Conservation (phyloP, 2,113 vertebrate species). For the Tragelaphus strepsiceros region DNA sequence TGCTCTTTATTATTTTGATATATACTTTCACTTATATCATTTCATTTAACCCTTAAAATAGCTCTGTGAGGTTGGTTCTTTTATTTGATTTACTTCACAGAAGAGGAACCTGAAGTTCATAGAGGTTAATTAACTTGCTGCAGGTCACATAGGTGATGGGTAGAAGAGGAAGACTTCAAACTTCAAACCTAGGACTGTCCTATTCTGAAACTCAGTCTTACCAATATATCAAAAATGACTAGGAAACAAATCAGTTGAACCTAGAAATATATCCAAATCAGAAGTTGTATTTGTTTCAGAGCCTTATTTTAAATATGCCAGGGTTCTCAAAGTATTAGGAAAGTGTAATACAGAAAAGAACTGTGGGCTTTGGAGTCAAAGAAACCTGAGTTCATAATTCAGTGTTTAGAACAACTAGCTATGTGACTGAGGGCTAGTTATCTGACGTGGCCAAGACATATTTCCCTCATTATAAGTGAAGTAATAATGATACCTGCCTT, state of each 20-base stretch:
- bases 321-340: not conserved
- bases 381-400: not conserved
- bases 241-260: not conserved
- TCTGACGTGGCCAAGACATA: not conserved
- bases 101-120: not conserved
- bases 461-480: not conserved
- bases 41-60: not conserved
- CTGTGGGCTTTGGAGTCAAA: not conserved
- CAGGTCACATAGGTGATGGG: not conserved
- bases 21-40: not conserved
- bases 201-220: not conserved
- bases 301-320: not conserved
- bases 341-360: not conserved
- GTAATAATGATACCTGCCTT: not conserved
- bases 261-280: not conserved
- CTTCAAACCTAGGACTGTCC: not conserved
- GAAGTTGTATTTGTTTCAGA: not conserved
- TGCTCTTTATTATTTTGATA: not conserved
- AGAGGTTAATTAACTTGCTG: not conserved
- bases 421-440: not conserved
- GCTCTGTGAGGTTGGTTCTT: not conserved
- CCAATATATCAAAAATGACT: not conserved
- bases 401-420: not conserved
- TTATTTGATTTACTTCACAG: not conserved
- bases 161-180: conserved; percentile 1